These are phyloP conservation scores for Pangasius larnaudii DNA, from an alignment of 2,797 vertebrate species.

Conservation along the genomic window DNA sequence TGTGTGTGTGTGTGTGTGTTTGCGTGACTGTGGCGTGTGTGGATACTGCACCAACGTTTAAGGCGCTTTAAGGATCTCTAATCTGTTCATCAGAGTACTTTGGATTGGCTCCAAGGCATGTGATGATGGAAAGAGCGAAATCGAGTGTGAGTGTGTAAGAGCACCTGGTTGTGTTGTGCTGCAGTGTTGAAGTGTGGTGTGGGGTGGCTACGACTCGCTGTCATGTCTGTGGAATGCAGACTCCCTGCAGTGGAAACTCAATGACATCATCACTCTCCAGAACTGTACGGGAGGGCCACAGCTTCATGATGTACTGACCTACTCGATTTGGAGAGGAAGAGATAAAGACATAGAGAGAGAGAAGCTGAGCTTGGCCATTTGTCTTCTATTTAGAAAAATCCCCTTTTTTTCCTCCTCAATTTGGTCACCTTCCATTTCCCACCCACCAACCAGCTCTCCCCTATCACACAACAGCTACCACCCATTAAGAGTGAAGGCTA, in stretches of 20 bases:
- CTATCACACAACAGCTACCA: not conserved
- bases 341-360: not conserved
- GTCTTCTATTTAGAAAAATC: not conserved
- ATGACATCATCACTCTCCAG: conserved; percentile 74
- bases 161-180: conserved; percentile 22
- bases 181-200: not conserved
- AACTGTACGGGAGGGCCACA: conserved; percentile 48
- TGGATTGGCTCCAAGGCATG: not conserved
- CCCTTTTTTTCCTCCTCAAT: not conserved
- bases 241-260: conserved; percentile 66
- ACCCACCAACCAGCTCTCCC: not conserved
- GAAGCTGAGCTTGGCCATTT: not conserved
- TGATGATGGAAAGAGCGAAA: not conserved
- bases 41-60: not conserved
- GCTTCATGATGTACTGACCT: conserved; percentile 32
- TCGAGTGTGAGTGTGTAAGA: not conserved
- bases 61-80: conserved; percentile 6
- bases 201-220: conserved; percentile 44
- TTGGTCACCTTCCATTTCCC: not conserved
- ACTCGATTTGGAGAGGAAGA: conserved; percentile 14
- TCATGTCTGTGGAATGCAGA: conserved; percentile 76
- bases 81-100: conserved; percentile 6
- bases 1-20: conserved; percentile 1
- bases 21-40: not conserved
- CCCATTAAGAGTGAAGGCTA: not conserved